A percentile compares a stretch with the other conserved stretches of the same genome.
Evolutionary conservation across 2,888 invertebrate species (phyloP).

Genomic region (Phortica magna): DNA sequence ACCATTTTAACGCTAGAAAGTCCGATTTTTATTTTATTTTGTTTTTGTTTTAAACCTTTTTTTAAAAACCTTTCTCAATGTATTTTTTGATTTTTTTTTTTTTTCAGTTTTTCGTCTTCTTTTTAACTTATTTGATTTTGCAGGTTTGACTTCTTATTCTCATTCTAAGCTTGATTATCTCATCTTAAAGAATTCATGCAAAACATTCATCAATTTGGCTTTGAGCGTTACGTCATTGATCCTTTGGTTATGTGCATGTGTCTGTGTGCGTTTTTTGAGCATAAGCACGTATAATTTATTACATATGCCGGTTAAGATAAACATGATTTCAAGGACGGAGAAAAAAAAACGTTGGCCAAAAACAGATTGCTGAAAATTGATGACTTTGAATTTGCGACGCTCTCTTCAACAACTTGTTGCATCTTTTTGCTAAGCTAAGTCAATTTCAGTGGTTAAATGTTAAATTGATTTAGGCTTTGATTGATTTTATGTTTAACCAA

Average conservation of each 20-base stretch:
- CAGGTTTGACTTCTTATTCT: background rate
- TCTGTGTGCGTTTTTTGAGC: background rate
- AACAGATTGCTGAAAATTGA: background rate
- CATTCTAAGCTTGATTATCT: background rate
- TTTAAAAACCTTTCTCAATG: slow-evolving; percentile 26
- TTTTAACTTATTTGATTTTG: background rate
- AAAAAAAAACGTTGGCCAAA: background rate
- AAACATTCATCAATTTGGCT: slow-evolving; percentile 65
- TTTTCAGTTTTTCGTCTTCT: slow-evolving; percentile 33
- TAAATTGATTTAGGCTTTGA: background rate
- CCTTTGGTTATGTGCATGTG: background rate
- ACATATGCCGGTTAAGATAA: slow-evolving; percentile 11
- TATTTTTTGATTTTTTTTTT: slow-evolving; percentile 26
- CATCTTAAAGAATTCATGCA: slow-evolving; percentile 56
- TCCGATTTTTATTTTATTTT: slow-evolving; percentile 40
- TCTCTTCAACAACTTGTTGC: background rate
- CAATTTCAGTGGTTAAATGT: background rate
- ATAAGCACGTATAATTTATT: slow-evolving; percentile 4
- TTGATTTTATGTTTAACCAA: background rate
- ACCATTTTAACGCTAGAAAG: background rate
- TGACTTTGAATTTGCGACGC: background rate
- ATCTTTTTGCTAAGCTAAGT: background rate
- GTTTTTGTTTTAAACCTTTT: slow-evolving; percentile 46
- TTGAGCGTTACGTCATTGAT: background rate
- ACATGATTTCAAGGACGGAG: background rate